These are phyloP conservation scores for Andricus grossulariae DNA, from an alignment of 1,140 invertebrate species.

Conservation along the genomic window DNA sequence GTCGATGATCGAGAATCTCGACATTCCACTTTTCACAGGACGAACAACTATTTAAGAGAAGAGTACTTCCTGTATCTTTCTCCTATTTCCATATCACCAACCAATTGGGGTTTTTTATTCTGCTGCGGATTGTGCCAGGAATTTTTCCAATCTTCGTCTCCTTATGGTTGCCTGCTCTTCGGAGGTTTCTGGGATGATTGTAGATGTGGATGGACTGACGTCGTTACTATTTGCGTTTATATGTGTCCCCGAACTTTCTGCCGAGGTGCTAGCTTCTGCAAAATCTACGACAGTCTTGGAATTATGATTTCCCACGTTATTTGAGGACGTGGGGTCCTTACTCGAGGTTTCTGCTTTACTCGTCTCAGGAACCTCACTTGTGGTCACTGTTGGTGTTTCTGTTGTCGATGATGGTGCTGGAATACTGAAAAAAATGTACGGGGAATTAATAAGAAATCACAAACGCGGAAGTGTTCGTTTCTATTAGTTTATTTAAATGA, in stretches of 20 bases:
- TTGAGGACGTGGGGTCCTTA: conserved; percentile 22
- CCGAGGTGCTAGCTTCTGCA: conserved; percentile 38
- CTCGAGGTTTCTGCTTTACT: conserved; percentile 36
- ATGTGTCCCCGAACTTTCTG: conserved; percentile 32
- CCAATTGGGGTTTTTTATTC: conserved; percentile 35
- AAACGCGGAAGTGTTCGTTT: no score
- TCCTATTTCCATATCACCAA: background rate
- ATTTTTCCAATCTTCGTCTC: conserved; percentile 84
- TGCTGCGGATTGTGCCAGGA: conserved; percentile 58
- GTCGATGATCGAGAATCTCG: background rate
- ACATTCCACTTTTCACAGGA: conserved; percentile 25
- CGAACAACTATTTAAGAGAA: conserved; percentile 20
- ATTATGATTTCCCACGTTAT: conserved; percentile 24
- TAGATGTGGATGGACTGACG: conserved; percentile 51
- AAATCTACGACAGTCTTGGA: conserved; percentile 35
- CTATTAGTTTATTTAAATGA: no score
- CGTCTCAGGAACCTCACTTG: conserved; percentile 43
- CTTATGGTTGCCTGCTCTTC: conserved; percentile 78
- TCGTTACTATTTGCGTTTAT: conserved; percentile 46
- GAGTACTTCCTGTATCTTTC: background rate
- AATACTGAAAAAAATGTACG: conserved; percentile 56
- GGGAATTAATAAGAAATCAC: conserved; percentile 40
- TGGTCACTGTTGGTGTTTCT: conserved; percentile 26
- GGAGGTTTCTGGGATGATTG: conserved; percentile 49
- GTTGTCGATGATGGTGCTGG: conserved; percentile 46